Evolutionary conservation across 2,113 vertebrate species (phyloP).

Genomic region (Spheniscus mendiculus): DNA sequence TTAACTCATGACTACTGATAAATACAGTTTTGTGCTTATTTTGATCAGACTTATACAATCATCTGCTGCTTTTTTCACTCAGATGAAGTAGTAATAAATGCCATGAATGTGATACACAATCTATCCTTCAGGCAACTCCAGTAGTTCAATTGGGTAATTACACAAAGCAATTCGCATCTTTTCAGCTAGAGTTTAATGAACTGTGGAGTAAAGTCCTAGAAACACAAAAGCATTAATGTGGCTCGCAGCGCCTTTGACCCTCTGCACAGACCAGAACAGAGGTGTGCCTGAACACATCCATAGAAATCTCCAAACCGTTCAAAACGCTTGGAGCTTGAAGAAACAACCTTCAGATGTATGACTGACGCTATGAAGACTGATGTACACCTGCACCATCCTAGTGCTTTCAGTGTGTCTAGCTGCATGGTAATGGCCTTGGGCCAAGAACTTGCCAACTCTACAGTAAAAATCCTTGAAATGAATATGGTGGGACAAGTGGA

Average conservation of each 20-base stretch:
- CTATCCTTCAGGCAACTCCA: conserved; percentile 39
- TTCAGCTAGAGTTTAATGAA: neutral
- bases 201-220: neutral
- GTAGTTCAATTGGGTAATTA: conserved; percentile 42
- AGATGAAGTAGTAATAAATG: conserved; percentile 44
- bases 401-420: neutral
- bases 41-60: neutral
- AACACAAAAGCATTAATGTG: neutral
- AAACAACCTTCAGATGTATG: neutral
- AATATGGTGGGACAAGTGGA: neutral
- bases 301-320: neutral
- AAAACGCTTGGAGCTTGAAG: neutral
- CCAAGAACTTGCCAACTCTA: neutral
- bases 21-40: conserved; percentile 16
- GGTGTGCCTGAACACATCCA: neutral
- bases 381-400: neutral
- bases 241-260: fast-evolving
- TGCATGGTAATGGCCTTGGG: neutral
- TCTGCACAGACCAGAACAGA: neutral
- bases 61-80: neutral
- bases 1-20: neutral
- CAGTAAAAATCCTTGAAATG: neutral
- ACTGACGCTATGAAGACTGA: neutral
- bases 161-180: conserved; percentile 19
- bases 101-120: conserved; percentile 2